These are phyloP conservation scores for Volucella bombylans DNA, from an alignment of 2,888 invertebrate genomes.

Conservation along the genomic window DNA sequence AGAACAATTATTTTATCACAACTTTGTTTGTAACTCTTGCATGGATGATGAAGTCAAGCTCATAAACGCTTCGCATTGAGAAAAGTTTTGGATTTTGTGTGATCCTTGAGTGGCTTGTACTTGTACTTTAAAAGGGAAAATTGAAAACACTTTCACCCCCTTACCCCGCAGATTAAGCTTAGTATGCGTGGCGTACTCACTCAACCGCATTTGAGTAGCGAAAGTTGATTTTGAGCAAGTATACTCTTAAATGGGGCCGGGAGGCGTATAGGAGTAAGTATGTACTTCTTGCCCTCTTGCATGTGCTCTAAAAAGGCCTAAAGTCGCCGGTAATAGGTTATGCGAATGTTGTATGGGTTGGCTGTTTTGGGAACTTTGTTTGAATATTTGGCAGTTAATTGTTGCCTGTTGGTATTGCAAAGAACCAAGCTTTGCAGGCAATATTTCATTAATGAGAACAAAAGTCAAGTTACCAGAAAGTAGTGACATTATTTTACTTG, in stretches of 20 bases:
- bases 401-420: conserved; percentile 14
- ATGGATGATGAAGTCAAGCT: conserved; percentile 59
- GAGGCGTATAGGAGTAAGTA: neutral
- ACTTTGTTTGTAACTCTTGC: conserved; percentile 56
- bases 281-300: too few relatives aligned
- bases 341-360: neutral
- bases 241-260: too few relatives aligned
- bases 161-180: neutral
- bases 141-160: conserved; percentile 67
- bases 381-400: conserved; percentile 46
- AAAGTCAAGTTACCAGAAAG: conserved; percentile 34
- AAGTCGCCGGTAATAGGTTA: neutral
- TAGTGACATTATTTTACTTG: neutral
- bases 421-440: conserved; percentile 8
- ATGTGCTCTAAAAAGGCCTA: neutral
- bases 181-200: conserved; percentile 8
- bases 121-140: conserved; percentile 52
- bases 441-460: conserved; percentile 26
- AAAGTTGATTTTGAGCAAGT: conserved; percentile 53
- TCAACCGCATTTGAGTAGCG: conserved; percentile 36
- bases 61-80: conserved; percentile 63
- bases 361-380: conserved; percentile 34
- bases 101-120: conserved; percentile 64
- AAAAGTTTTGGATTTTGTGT: conserved; percentile 42
- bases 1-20: conserved; percentile 62